Base-by-base conservation (phyloP, 2,113 vertebrate species). In the Sylvilagus bachmani region DNA sequence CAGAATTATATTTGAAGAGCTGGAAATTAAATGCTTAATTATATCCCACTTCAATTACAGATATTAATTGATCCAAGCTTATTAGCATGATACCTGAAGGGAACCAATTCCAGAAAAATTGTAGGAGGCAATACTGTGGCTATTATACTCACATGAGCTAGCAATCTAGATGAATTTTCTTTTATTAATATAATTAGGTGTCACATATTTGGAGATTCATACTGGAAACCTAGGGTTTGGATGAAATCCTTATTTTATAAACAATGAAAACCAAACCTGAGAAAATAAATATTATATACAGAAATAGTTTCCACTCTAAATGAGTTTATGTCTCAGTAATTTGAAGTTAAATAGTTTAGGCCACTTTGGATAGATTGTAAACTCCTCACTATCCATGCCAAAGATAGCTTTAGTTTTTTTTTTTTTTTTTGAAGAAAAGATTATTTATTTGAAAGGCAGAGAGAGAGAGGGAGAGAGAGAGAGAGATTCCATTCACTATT, bases 11-110 rank as follows among this genome's bases (percentile, higher is more conserved):
- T 16, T 90, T 92, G 38, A 94, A 86, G 25, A 91, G 49, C n/a
- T 94, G 27, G 84, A 89, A 94, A 91, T 93, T 83, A 93, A 95
- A 93, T 89, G 91, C 33, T 95, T 95, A 96, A 93, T 96, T 96
- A 89, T 94, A 73, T 86, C 91, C 53, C 51, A 44, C 53, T 96
- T 91, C 80, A 94, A 64, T 96, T 94, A 94, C 29, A 84, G 74
- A 91, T 89, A 96, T 92, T 96, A 96, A 93, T 95, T 93, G 94
- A 80, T 77, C 53, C 5, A 91, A 55, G 53, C 91, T 86, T 94
- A 83, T 90, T 90, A 97, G 14, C 31, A 74, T 89, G 58, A 61
- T 44, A 96, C 79, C 92, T 94, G 62, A 95, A 96, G 13, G 38
- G 49, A 89, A 70, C 6, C 10, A 73, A 17, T 81, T 91, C 73